Conservation (phyloP, 2,888 invertebrate species). For the Dryobotodes eremita region DNA sequence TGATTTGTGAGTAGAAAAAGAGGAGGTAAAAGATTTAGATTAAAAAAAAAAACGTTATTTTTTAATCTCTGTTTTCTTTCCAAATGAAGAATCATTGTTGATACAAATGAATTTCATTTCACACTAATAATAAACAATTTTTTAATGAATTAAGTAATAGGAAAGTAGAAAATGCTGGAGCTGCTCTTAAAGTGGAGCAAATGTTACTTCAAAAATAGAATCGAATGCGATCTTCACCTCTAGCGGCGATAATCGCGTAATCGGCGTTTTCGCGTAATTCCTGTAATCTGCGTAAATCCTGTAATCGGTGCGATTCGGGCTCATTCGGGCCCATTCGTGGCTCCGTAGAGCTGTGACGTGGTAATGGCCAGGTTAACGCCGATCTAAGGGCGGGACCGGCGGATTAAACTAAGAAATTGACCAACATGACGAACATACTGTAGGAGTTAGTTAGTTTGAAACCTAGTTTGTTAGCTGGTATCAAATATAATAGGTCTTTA, state of each 20-base stretch:
- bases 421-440: background rate
- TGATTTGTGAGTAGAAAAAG: background rate
- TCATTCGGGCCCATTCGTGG: slow-evolving; percentile 56
- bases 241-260: slow-evolving; percentile 63
- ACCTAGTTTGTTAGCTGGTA: background rate
- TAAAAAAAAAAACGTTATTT: background rate
- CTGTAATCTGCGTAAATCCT: slow-evolving; percentile 72
- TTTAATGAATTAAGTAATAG: background rate
- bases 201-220: slow-evolving; percentile 13
- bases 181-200: background rate
- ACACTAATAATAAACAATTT: background rate
- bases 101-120: background rate
- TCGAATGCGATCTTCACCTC: slow-evolving; percentile 42
- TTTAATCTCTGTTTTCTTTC: background rate
- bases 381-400: slow-evolving; percentile 26
- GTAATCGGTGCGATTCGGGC: slow-evolving; percentile 66
- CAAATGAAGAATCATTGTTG: background rate
- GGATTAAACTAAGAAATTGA: slow-evolving; percentile 38
- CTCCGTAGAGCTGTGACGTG: slow-evolving; percentile 68
- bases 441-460: background rate
- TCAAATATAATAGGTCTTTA: too few relatives aligned
- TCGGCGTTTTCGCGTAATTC: slow-evolving; percentile 61
- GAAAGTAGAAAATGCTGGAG: background rate
- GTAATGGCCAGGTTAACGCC: slow-evolving; percentile 67
- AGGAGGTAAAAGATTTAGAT: background rate